Base-by-base conservation (phyloP, 2,797 vertebrate genomes). In the Sorex maritimensis region DNA sequence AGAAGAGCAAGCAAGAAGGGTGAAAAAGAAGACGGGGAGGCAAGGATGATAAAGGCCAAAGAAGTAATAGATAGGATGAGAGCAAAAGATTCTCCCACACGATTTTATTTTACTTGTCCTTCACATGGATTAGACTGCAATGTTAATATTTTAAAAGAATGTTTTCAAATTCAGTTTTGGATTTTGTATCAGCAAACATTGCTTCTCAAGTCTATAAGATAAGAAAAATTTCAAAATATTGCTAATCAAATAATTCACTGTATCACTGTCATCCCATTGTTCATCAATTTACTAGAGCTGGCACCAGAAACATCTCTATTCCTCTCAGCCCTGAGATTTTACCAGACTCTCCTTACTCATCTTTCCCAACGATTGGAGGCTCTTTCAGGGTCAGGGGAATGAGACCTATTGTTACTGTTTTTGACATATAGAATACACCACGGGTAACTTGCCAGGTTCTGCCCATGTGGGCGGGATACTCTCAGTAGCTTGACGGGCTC, bases 141-240 rank as follows among this genome's bases (percentile, higher is more conserved):
- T 44, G 15, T 84, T 28, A 41, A 63, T 63, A 74, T 79, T 68
- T 2, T 17, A 61, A 58, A 61, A 61, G 58, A 61, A 61, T 21
- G 15, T 61, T 23, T 61, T 61, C 72, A 5, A 65, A 87, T 95
- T 95, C 72, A 95, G 96, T 34, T 91, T 15, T 61, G 49, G 67
- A 86, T 91, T 97, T 38, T 21, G 81, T 82, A 90, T 91, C 94
- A 28, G 34, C 92, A 90, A 94, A 84, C 81, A 80, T 96, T 95
- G 89, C 0, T 26, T 38, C 68, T 84, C 49, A 79, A 41, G 23
- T 58, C 49, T 44, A 77, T 61, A 63, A n/a, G 68, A 83, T 72
- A 15, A 92, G 52, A 75, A 63, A 69, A n/a, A 77, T 81, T 75
- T 93, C 69, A 30, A 93, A 93, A 77, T 73, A 71, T 30, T 78